A percentile compares a stretch with the other conserved stretches of the same genome.
These are phyloP conservation scores for Urophycis tenuis DNA, from an alignment of 2,797 vertebrate genomes.

Conservation along the genomic window DNA sequence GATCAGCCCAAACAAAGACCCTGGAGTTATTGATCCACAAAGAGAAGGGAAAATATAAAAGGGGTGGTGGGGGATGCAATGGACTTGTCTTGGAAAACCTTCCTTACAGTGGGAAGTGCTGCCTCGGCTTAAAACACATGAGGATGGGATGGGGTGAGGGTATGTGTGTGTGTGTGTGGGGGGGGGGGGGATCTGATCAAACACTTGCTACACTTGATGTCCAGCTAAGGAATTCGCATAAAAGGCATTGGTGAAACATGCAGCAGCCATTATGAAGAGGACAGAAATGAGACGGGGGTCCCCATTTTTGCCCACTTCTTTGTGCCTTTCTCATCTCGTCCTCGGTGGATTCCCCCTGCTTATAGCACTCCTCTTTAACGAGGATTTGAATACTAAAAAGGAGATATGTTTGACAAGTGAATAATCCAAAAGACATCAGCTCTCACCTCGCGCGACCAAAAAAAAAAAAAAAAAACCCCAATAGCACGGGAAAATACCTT, in stretches of 20 bases:
- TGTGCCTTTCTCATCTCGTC: slow-evolving; percentile 30
- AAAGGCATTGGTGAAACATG: slow-evolving; percentile 38
- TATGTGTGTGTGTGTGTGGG: too few relatives aligned
- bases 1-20: slow-evolving; percentile 79
- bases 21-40: slow-evolving; percentile 72
- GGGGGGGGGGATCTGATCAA: slow-evolving; percentile 14
- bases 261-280: slow-evolving; percentile 14
- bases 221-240: slow-evolving; percentile 27
- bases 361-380: slow-evolving; percentile 33
- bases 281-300: slow-evolving; percentile 25
- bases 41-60: slow-evolving; percentile 29
- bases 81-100: slow-evolving; percentile 40
- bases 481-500: slow-evolving; percentile 5
- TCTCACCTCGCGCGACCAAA: slow-evolving; percentile 31
- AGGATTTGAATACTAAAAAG: slow-evolving; percentile 46
- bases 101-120: slow-evolving; percentile 42
- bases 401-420: slow-evolving; percentile 41
- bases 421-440: slow-evolving; percentile 47
- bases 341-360: slow-evolving; percentile 25
- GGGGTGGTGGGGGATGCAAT: slow-evolving; percentile 28
- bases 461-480: slow-evolving; percentile 36
- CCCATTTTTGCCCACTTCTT: slow-evolving; percentile 23
- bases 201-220: slow-evolving; percentile 37
- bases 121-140: slow-evolving; percentile 34
- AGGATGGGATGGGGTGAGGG: background rate